Evolutionary conservation across 2,888 invertebrate species (phyloP), one percentile per base, ranked within the genome.

Genomic region (Meghimatium bilineatum): DNA sequence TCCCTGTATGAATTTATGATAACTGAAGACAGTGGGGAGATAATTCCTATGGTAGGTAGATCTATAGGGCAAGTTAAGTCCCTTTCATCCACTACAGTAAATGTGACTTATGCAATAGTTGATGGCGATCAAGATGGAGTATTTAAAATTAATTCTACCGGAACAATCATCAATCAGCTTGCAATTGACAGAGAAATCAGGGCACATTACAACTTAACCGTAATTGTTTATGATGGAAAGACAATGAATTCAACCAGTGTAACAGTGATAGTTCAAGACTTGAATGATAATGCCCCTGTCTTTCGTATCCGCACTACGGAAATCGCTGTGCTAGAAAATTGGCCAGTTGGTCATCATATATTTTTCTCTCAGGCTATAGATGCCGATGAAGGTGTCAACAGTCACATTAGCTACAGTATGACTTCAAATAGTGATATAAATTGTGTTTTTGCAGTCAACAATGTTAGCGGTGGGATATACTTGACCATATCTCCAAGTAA

Each of bases 271-370:
- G 95, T 99, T 10, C 94, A 96, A 67, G 98, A 99, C 94, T 95
- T 97, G 8, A 99, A 99, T 94, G 98, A 99, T 93, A 98, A 98
- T 93, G 95, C 96, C 83, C 99, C 99, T 5, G 95, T 95, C 32
- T 93, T 93, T 87, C 81, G 80, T 10, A 84, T 85, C 32, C 83
- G 86, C n/a, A 83, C 83, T 20, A 82, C 88, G 44, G 90, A 96
- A 93, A 96, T 97, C 74, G 95, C 95, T 86, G 95, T 98, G 84
- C 95, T 96, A n/a, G 98, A 98, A 94, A 97, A 98, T 93, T 96
- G 97, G 89, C 98, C 98, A 34, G 97, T 98, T 56, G 98, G 98
- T 0, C 97, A 97, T 93, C 97, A 98, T 94, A 96, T 98, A 56
- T 97, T 96, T 93, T 95, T 97, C 88, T 97, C 97, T 0, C 95